Evolutionary conservation across 1,140 invertebrate species (phyloP), one percentile per base, ranked within the genome.

Genomic region (Anadara kagoshimensis): DNA sequence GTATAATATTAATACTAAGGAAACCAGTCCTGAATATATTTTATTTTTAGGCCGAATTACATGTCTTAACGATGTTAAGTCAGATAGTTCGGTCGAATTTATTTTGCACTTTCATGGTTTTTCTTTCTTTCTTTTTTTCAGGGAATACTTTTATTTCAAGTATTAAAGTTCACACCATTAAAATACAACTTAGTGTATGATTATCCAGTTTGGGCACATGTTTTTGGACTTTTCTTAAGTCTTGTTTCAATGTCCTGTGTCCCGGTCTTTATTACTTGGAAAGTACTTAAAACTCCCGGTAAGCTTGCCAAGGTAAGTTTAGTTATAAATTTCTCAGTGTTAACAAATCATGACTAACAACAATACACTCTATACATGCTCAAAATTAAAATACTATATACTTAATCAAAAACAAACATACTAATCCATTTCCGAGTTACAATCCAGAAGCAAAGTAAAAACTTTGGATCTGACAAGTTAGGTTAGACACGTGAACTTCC

Each of bases 121-220:
- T 29, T 29, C 36, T n/a, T 43, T 47, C 16, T 47, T 70, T 54
- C 64, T 47, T 43, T 68, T 10, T 75, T 78, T 49, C 64, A 82
- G 81, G 78, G 67, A 14, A 72, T 82, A 5, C 65, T 82, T 41
- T 11, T 78, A 16, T 80, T 78, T 54, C 73, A 74, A 36, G 18
- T 74, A 0, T 47, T 78, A 12, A 26, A 61, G 12, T 82, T 80
- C 56, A 64, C 47, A 26, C 72, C 75, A 10, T 26, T 80, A 12
- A 83, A 59, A 10, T 82, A 83, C 44, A 83, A 85, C 53, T 75
- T 73, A 12, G 43, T 26, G 0, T 78, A 80, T 51, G 22, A 54
- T 11, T 80, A 80, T 29, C 78, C 78, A 0, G 36, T n/a, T 5
- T 73, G 65, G 71, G 75, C 72, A 18, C 72, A 78, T 22, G 61